phyloP scores from a whole-genome alignment of 2,113 vertebrate species.

The Sinocyclocheilus rhinocerous region DNA sequence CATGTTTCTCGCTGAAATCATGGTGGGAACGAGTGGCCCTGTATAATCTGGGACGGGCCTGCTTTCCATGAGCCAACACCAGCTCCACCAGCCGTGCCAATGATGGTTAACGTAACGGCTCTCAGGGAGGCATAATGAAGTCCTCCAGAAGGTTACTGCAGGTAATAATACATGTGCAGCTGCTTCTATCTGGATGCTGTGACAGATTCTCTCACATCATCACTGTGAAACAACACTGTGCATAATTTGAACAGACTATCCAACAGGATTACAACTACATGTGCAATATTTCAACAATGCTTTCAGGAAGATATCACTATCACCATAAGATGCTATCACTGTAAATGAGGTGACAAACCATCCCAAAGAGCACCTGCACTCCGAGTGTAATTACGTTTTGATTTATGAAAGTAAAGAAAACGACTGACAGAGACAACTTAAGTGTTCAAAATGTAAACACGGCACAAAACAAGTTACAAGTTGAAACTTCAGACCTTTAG shows the following conservation, averaged over 20 bases:
- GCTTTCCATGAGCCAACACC: conserved; percentile 5
- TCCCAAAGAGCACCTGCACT: neutral
- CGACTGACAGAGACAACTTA: neutral
- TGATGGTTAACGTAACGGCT: neutral
- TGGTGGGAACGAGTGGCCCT: neutral
- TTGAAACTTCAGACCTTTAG: neutral
- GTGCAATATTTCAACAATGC: neutral
- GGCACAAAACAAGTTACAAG: neutral
- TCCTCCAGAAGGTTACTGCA: neutral
- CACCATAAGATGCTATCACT: neutral
- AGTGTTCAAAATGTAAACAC: neutral
- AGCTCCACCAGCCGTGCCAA: conserved; percentile 43
- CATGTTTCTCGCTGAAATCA: neutral
- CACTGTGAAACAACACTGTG: neutral
- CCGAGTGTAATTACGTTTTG: neutral
- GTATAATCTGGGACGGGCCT: neutral
- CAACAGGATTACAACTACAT: neutral
- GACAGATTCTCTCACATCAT: neutral
- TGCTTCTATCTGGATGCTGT: conserved; percentile 2
- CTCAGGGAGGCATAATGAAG: conserved; percentile 20
- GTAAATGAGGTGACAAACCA: neutral
- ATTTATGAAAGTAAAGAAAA: neutral
- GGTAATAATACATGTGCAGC: conserved; percentile 19
- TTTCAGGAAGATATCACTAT: neutral
- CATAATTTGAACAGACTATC: neutral